Evolutionary conservation across 2,888 invertebrate species (phyloP), one percentile per base, ranked within the genome.

Genomic region (Drosophila maculinotata): DNA sequence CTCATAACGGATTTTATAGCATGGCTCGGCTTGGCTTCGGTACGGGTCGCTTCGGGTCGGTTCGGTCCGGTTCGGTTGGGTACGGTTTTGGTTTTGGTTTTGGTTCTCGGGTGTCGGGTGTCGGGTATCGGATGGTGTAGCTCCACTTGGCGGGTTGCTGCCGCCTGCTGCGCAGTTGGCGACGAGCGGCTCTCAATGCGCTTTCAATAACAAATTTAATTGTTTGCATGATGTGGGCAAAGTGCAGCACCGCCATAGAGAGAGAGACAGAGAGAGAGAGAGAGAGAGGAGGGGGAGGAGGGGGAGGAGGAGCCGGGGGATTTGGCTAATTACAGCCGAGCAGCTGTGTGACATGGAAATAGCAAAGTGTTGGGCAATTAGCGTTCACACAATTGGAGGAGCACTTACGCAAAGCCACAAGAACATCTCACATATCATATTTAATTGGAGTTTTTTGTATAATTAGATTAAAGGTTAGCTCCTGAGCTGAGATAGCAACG

Each of bases 191-290:
- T 64, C 56, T 65, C 62, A 69, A 69, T 79, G 68, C 73, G 66
- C 72, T 74, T 84, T 81, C 79, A 84, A 84, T 82, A 81, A 69
- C 78, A 85, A 76, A 73, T 72, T 82, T 82, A 84, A 84, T 84
- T 85, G 81, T 70, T 78, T 76, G 68, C 76, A 64, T 69, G 75
- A 66, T 76, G 69, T 48, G 79, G 58, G 73, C 75, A 77, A 78
- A 77, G 79, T 78, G 67, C 82, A 81, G 66, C 42, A 30, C 44
- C 10, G 15, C 1, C 10, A 7, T 14, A 26, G 42, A 15, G 4
- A 20, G 12, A 12, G 9, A 14, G 15, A 3, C 10, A 7, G 26
- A 26, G 42, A 15, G 4, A 20, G 12, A 12, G 9, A 31, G 44
- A 44, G 28, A 17, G 12, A 12, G 17, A 17, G 23, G 20, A 20